These are phyloP conservation scores for Cancer borealis DNA, from an alignment of 2,888 invertebrate species.

Conservation along the genomic window DNA sequence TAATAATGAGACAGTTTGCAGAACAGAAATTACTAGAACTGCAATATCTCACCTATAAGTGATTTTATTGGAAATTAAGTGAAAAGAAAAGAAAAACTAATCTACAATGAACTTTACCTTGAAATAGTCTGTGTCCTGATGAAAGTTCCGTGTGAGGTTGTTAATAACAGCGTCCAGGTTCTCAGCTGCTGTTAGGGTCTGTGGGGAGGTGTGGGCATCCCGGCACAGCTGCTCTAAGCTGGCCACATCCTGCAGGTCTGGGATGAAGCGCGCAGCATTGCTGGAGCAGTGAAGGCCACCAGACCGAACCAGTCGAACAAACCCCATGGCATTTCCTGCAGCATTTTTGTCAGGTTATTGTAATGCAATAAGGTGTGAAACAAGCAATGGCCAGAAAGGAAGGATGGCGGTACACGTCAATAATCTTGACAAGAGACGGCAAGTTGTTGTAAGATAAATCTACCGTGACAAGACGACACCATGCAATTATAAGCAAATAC, in stretches of 20 bases:
- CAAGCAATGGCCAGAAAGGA: background rate
- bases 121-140: conserved; percentile 93
- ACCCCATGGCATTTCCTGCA: conserved; percentile 94
- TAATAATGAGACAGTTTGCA: too few species aligned
- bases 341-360: background rate
- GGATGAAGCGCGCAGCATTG: conserved; percentile 93
- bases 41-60: too few species aligned
- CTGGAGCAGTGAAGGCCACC: conserved; percentile 96
- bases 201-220: conserved; percentile 81
- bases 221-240: conserved; percentile 68
- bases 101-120: conserved; percentile 81
- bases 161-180: conserved; percentile 89
- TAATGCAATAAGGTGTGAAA: background rate
- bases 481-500: too few species aligned
- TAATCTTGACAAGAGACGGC: too few species aligned
- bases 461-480: too few species aligned
- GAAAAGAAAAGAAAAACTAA: conserved; percentile 45
- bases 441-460: too few species aligned
- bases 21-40: background rate
- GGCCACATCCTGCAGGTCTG: conserved; percentile 85
- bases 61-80: background rate
- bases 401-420: background rate
- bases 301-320: conserved; percentile 94
- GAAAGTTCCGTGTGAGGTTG: conserved; percentile 90
- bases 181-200: conserved; percentile 85